Evolutionary conservation across 92 coral and sea anemone species (phyloP).

Genomic region (Ricordea florida): DNA sequence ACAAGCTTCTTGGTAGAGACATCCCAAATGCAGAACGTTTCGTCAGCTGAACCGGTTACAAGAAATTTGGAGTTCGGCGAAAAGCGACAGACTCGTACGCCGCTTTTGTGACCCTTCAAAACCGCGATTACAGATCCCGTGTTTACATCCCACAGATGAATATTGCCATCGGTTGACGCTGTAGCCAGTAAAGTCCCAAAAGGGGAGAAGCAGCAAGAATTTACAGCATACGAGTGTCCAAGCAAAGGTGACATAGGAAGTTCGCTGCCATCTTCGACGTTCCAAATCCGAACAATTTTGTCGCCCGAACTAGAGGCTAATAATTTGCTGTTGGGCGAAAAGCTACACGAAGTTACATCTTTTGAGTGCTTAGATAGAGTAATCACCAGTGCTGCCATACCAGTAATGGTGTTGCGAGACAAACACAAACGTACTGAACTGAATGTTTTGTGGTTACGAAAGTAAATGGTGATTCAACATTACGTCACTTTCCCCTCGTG

Average conservation of each 20-base stretch:
- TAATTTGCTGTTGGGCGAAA: slow-evolving; percentile 90
- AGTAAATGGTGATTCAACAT: no score
- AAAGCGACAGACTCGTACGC: slow-evolving; percentile 89
- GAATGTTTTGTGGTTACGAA: no score
- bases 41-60: slow-evolving; percentile 96
- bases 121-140: slow-evolving; percentile 81
- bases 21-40: slow-evolving; percentile 94
- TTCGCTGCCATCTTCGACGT: slow-evolving; percentile 84
- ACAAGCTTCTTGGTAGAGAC: slow-evolving; percentile 75
- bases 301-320: slow-evolving; percentile 94
- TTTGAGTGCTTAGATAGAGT: slow-evolving; percentile 82
- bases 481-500: no score
- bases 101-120: slow-evolving; percentile 91
- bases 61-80: slow-evolving; percentile 92
- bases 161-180: slow-evolving; percentile 91
- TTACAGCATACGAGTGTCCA: slow-evolving; percentile 85
- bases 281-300: slow-evolving; percentile 93
- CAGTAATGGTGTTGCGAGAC: no score
- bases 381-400: slow-evolving; percentile 81
- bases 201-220: slow-evolving; percentile 93
- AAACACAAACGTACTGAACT: no score
- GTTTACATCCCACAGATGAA: slow-evolving; percentile 89
- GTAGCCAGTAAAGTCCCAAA: slow-evolving; percentile 96
- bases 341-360: slow-evolving; percentile 90
- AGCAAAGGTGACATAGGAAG: slow-evolving; percentile 89